Percentiles rank a stretch among this genome's conserved stretches.
These are phyloP conservation scores for Pseudonaja textilis DNA, from an alignment of 2,113 vertebrate species.

Conservation along the genomic window DNA sequence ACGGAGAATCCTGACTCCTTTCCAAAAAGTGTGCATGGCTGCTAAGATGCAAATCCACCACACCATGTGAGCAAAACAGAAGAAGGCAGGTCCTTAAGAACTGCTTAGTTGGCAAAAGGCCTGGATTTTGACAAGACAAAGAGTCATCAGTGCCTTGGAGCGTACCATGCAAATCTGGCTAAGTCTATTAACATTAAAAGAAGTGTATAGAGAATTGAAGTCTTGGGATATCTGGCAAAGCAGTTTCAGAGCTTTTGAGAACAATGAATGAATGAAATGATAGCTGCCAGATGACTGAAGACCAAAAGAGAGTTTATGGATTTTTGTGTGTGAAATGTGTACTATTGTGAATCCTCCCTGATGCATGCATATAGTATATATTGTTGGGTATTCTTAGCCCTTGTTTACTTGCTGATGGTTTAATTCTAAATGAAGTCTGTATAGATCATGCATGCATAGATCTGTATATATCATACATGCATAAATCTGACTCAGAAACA, in stretches of 20 bases:
- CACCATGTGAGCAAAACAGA: neutral
- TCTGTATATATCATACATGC: too few relatives aligned
- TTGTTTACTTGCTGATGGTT: neutral
- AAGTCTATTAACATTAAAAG: neutral
- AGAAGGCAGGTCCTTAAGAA: neutral
- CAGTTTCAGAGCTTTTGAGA: neutral
- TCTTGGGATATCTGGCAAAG: neutral
- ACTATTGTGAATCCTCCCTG: neutral
- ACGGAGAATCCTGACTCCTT: too few relatives aligned
- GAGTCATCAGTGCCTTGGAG: neutral
- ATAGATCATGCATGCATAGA: too few relatives aligned
- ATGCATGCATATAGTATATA: neutral
- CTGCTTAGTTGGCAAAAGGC: neutral
- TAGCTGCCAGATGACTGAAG: neutral
- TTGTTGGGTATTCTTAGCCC: neutral
- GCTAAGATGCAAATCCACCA: neutral
- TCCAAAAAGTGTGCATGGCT: neutral
- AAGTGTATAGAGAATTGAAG: neutral
- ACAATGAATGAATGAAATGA: neutral
- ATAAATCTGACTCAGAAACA: too few relatives aligned
- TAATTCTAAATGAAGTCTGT: neutral
- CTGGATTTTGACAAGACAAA: neutral
- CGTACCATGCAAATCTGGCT: neutral
- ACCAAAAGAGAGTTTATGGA: neutral
- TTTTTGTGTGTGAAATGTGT: neutral